Conservation (phyloP, 37 sponge, comb jelly and placozoan species). For the Beroe forskalii region DNA sequence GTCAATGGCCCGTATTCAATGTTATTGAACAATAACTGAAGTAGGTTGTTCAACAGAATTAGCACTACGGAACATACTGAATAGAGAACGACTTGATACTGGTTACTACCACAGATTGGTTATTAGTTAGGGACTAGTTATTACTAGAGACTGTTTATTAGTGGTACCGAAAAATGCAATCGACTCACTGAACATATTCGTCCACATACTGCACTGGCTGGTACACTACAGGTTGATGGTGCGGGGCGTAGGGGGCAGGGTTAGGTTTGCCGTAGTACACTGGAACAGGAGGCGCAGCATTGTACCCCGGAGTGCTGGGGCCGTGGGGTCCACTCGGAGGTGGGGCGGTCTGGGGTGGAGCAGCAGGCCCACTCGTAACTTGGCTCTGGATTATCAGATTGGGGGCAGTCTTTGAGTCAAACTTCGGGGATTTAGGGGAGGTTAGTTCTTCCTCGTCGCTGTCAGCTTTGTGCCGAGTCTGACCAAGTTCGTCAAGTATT, state of each 20-base stretch:
- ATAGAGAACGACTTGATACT: too few species aligned
- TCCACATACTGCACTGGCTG: constrained; percentile 16
- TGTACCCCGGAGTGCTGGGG: background rate
- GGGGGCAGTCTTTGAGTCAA: constrained; percentile 30
- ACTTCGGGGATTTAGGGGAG: background rate
- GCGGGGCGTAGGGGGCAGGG: background rate
- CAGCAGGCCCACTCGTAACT: background rate
- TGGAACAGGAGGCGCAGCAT: background rate
- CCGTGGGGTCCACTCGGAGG: background rate
- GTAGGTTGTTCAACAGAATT: too few species aligned
- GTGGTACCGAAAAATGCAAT: too few species aligned
- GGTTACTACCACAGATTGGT: too few species aligned
- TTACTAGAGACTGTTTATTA: too few species aligned
- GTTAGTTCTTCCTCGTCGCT: background rate
- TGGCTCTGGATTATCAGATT: constrained; percentile 20
- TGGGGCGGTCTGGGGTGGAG: background rate
- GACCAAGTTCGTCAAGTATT: constrained; percentile 7
- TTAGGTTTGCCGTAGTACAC: background rate
- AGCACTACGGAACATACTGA: too few species aligned
- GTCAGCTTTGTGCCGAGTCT: background rate
- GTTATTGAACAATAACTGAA: too few species aligned
- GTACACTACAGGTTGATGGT: background rate
- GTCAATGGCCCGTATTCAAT: too few species aligned
- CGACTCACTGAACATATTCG: constrained; percentile 18
- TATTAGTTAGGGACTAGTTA: too few species aligned